Conservation (phyloP, 2,797 vertebrate species). For the Urophycis tenuis region DNA sequence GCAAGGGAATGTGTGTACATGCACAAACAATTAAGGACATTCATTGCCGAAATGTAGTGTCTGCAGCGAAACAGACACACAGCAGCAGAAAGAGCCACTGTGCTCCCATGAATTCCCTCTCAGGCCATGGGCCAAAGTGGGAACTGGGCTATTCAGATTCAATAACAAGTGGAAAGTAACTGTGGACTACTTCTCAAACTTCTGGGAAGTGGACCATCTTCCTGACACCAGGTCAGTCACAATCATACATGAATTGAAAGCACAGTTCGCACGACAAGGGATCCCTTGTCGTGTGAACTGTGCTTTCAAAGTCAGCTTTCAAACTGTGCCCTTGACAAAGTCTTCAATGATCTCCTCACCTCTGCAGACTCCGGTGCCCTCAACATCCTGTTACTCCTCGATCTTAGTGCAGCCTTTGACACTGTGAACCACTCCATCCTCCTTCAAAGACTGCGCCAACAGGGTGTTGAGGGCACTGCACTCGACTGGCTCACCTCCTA, state of each 20-base stretch:
- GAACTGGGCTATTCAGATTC: neutral
- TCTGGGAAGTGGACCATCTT: neutral
- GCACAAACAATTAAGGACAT: too few species aligned
- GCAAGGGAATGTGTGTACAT: conserved; percentile 6
- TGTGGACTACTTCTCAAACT: neutral
- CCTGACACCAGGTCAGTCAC: neutral
- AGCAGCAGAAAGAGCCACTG: neutral
- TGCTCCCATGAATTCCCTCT: neutral
- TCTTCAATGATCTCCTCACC: too few species aligned
- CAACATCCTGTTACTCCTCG: too few species aligned
- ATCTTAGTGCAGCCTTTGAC: too few species aligned
- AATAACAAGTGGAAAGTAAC: neutral
- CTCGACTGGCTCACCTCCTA: too few species aligned
- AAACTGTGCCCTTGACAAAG: too few species aligned
- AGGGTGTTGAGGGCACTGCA: too few species aligned
- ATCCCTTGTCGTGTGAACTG: too few species aligned
- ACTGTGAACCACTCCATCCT: too few species aligned
- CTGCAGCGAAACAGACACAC: neutral
- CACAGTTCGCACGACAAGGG: neutral
- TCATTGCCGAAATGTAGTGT: neutral
- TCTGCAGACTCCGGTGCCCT: too few species aligned
- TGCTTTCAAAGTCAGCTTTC: too few species aligned
- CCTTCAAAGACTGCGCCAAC: too few species aligned
- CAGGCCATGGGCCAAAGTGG: neutral
- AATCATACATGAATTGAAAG: neutral